These are phyloP conservation scores for Cavia porcellus DNA, from an alignment of 2,113 vertebrate species.

Conservation along the genomic window DNA sequence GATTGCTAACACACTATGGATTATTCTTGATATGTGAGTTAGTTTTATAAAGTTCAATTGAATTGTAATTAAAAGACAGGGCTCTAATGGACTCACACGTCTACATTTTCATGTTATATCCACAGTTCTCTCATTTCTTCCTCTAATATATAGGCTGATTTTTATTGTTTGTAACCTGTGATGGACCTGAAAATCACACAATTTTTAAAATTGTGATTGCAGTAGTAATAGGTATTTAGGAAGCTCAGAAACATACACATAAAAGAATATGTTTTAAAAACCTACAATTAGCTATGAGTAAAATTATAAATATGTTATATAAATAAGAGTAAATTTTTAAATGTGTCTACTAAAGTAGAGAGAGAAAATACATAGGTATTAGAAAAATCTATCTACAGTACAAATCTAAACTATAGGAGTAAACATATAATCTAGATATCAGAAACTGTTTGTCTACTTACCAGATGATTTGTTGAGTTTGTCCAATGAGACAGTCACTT, in stretches of 20 bases:
- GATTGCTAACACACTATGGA: not conserved
- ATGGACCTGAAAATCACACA: slow-evolving; percentile 25
- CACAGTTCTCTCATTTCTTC: not conserved
- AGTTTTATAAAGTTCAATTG: slow-evolving; percentile 33
- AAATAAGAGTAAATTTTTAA: slow-evolving; percentile 14
- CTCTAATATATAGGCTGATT: not conserved
- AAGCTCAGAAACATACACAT: not conserved
- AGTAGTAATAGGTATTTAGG: slow-evolving; percentile 12
- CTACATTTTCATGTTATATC: not conserved
- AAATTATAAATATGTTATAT: slow-evolving; percentile 40
- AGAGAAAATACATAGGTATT: not conserved
- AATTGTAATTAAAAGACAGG: not conserved
- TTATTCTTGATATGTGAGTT: slow-evolving; percentile 15
- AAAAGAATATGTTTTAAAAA: slow-evolving; percentile 25
- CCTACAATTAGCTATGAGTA: slow-evolving; percentile 10
- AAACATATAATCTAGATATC: not conserved
- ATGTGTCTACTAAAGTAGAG: slow-evolving; percentile 26
- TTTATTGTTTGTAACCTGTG: not conserved
- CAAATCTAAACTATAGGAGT: not conserved
- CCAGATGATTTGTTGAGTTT: not conserved
- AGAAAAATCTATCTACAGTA: not conserved
- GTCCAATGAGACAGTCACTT: not conserved
- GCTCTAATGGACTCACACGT: not conserved
- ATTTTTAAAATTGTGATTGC: slow-evolving; percentile 32
- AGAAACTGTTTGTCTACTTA: not conserved